phyloP scores from a whole-genome alignment of 1,140 invertebrate genomes.

The Penaeus vannamei region DNA sequence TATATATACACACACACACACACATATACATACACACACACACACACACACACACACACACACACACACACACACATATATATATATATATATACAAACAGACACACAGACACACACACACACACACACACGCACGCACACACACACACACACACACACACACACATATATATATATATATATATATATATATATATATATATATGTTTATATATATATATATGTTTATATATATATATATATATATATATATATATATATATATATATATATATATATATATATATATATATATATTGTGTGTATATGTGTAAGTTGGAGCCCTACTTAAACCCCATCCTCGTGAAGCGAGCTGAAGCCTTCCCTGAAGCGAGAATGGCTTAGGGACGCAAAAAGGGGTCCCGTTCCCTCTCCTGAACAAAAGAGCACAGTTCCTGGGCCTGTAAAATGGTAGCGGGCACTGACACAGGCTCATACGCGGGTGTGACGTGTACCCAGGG shows the following conservation, averaged over 20 bases:
- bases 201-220: not conserved
- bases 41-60: not conserved
- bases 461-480: no score
- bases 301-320: no score
- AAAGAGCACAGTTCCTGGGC: no score
- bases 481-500: no score
- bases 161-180: not conserved
- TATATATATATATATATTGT: no score
- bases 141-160: not conserved
- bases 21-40: not conserved
- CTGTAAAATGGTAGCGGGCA: no score
- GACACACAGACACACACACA: not conserved
- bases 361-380: no score
- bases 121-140: not conserved
- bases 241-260: not conserved
- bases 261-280: no score
- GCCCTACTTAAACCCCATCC: no score
- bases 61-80: not conserved
- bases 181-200: not conserved
- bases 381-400: no score
- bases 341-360: no score
- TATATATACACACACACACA: not conserved
- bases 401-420: no score
- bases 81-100: slow-evolving; percentile 3
- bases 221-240: slow-evolving; percentile 12